Base-by-base conservation (phyloP, 2,113 vertebrate genomes). In the Lepus americanus region DNA sequence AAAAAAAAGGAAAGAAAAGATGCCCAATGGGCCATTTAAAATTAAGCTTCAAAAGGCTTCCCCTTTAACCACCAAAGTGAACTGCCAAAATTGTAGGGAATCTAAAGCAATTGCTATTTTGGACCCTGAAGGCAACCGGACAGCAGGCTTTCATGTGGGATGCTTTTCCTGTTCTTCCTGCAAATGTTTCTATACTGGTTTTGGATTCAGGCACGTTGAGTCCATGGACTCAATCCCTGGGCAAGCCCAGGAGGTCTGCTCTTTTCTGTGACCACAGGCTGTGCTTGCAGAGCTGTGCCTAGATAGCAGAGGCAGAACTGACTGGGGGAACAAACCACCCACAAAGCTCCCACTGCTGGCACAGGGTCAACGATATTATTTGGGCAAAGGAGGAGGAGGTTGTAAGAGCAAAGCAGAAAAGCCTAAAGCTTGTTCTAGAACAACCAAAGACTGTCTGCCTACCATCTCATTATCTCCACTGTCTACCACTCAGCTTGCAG, bases 1-100 rank as follows among this genome's bases (percentile, higher is more conserved):
- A 39, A 39, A 44, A 6, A 44, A 44, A 44, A 44, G 44, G 6
- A 7, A 59, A 73, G 25, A 8, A 36, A 72, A 70, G 59, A 53
- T 51, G 49, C 9, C 23, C 49, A 81, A 36, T 61, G 23, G 25
- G 44, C 79, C n/a, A 84, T 82, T 82, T 89, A 92, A 96, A 92
- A 87, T 53, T 49, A 83, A 76, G 29, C 13, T 87, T 90, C 44
- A 49, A n/a, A 78, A 93, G 22, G 5, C 14, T 64, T 87, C 17
- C 6, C 51, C 13, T 70, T 95, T 63, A 80, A 49, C 44, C 11
- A 67, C 17, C n/a, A 63, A 5, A 39, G 76, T 88, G 76, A 89
- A 84, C 27, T 61, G 25, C 7, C 89, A 51, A 29, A 86, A 49
- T 1, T 39, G 17, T 14, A 73, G 23, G 9, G 22, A 87, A 55